Percentiles rank a stretch among this genome's conserved stretches.
Conservation (phyloP, 2,113 vertebrate species). For the Cisticola juncidis region DNA sequence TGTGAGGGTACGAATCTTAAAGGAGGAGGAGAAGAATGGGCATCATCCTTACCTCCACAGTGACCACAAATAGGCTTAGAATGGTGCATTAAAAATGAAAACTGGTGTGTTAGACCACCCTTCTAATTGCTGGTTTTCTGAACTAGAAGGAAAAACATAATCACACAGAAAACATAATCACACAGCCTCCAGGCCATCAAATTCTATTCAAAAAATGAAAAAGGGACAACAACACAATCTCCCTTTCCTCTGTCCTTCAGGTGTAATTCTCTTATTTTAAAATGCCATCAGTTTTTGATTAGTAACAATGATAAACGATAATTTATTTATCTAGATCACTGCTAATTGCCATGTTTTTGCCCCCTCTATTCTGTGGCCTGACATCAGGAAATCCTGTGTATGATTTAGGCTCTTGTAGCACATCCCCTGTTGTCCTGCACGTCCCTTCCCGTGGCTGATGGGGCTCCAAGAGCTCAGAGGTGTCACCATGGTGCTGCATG, state of each 20-base stretch:
- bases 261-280: not conserved
- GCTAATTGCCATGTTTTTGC: not conserved
- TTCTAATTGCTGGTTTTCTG: not conserved
- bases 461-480: not conserved
- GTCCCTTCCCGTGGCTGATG: not conserved
- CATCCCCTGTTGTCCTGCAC: not conserved
- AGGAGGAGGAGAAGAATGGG: not conserved
- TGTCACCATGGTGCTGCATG: not conserved
- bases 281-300: not conserved
- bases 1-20: not conserved
- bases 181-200: not conserved
- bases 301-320: not conserved
- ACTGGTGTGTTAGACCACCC: not conserved
- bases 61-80: not conserved
- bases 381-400: not conserved
- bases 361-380: not conserved
- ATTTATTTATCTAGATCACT: not conserved
- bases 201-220: not conserved
- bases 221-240: not conserved
- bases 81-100: not conserved
- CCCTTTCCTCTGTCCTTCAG: not conserved
- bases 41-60: not conserved
- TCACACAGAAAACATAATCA: not conserved
- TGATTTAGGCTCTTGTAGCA: accelerated
- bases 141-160: not conserved